Evolutionary conservation across 2,113 vertebrate genomes (phyloP), one percentile per base, ranked within the genome.

Genomic region (Thunnus thynnus): DNA sequence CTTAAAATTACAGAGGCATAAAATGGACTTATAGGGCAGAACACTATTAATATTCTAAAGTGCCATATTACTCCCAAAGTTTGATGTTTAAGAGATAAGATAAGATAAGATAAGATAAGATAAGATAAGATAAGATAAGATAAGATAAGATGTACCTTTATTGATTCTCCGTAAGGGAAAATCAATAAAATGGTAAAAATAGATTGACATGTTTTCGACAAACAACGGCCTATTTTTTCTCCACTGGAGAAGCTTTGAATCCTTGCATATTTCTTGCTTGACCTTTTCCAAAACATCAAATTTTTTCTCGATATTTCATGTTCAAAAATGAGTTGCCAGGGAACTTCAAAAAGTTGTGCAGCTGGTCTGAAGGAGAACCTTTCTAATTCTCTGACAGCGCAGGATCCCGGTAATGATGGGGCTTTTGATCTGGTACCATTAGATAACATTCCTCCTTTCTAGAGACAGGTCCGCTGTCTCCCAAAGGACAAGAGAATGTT

Each of bases 351-450:
- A 83, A 80, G 72, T 74, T 32, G 44, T 48, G 82, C 62, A 51
- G 79, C 82, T 74, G 80, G 79, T 80, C 58, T 83, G 73, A 82
- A 81, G 75, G 62, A 83, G 77, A 83, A 63, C 58, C 61, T 86
- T 88, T 90, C 82, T 80, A 82, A 92, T 85, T 88, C 72, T 75
- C 63, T 80, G 84, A 85, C 83, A 76, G 78, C 30, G 16, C 58
- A 89, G 80, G 72, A 82, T 76, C 83, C 73, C 56, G 25, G 84
- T 90, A 90, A 93, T 90, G 89, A 93, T 70, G 76, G 54, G 11
- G 72, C 87, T 89, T 94, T 91, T 91, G 91, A 93, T 91, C 83
- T 89, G 84, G 51, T 61, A 75, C 85, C 91, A 87, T 91, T 86
- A 91, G 90, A 91, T 91, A 91, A 91, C 79, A 61, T 87, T 91